phyloP scores from a whole-genome alignment of 2,888 invertebrate genomes.

The Seira ritae region DNA sequence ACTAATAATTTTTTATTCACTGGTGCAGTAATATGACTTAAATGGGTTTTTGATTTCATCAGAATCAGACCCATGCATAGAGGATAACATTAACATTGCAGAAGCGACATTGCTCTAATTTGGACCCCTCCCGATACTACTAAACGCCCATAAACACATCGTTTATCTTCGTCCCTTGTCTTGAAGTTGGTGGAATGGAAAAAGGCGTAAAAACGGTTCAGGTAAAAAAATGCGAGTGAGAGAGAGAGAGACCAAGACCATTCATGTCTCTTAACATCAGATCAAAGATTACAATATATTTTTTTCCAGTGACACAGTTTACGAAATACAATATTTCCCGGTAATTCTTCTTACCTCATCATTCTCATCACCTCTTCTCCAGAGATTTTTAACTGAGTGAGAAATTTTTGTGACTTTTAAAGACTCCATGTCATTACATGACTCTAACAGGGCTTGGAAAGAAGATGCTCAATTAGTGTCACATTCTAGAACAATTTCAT shows the following conservation, averaged over 20 bases:
- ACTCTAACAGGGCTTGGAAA: constrained; percentile 54
- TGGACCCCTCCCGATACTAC: constrained; percentile 63
- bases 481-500: constrained; percentile 55
- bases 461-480: constrained; percentile 62
- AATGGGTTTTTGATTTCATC: constrained; percentile 66
- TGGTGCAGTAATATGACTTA: constrained; percentile 59
- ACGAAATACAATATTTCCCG: too few species aligned
- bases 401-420: too few species aligned
- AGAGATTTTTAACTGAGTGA: constrained; percentile 42
- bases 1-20: constrained; percentile 30
- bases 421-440: constrained; percentile 47
- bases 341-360: too few species aligned
- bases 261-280: too few species aligned
- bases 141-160: constrained; percentile 59
- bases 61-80: background rate
- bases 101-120: constrained; percentile 64
- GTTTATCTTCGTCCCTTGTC: constrained; percentile 64
- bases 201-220: too few species aligned
- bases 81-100: constrained; percentile 21
- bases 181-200: background rate
- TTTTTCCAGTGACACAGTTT: too few species aligned
- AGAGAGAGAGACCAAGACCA: too few species aligned
- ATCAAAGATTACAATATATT: too few species aligned
- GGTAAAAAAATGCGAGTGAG: too few species aligned
- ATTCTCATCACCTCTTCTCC: constrained; percentile 42